Conservation (phyloP, 2,797 vertebrate genomes). For the Anabas testudineus region DNA sequence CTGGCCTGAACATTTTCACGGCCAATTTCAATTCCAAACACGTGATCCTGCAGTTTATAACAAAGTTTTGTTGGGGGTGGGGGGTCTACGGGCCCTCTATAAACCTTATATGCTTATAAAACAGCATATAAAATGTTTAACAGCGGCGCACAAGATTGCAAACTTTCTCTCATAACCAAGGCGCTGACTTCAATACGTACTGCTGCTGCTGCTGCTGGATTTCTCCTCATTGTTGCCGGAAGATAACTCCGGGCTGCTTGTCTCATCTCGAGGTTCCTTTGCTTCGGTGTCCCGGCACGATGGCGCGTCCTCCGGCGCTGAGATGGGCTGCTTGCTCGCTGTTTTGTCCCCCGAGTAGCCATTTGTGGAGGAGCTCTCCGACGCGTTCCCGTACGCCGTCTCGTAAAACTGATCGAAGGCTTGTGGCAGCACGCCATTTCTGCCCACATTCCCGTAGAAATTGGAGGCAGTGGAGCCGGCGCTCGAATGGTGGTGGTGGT, state of each 20-base stretch:
- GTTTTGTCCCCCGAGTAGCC: slow-evolving; percentile 91
- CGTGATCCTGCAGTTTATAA: slow-evolving; percentile 99
- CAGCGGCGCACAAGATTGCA: slow-evolving; percentile 94
- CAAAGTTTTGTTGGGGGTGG: slow-evolving; percentile 98
- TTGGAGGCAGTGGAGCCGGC: slow-evolving; percentile 90
- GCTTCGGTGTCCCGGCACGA: slow-evolving; percentile 85
- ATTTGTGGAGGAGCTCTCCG: slow-evolving; percentile 86
- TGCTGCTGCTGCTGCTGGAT: slow-evolving; percentile 90
- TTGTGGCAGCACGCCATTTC: slow-evolving; percentile 98
- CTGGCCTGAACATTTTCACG: slow-evolving; percentile 89
- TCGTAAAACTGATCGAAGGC: slow-evolving; percentile 99
- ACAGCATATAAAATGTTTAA: slow-evolving; percentile 99
- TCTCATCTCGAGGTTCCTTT: slow-evolving; percentile 90
- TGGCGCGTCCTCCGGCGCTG: slow-evolving; percentile 77
- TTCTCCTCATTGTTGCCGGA: slow-evolving; percentile 99
- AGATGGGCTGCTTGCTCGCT: slow-evolving; percentile 85
- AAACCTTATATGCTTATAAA: slow-evolving; percentile 99
- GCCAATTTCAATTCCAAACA: slow-evolving; percentile 99
- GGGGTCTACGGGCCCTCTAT: slow-evolving; percentile 96
- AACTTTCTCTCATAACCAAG: slow-evolving; percentile 92
- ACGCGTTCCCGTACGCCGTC: slow-evolving; percentile 92
- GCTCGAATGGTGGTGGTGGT: slow-evolving; percentile 89
- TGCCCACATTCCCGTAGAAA: slow-evolving; percentile 96
- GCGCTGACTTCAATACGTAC: slow-evolving; percentile 95
- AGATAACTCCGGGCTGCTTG: slow-evolving; percentile 97